A percentile compares a stretch with the other conserved stretches of the same genome.
Evolutionary conservation across 1,140 invertebrate genomes (phyloP).

Genomic region (Argopecten irradians): DNA sequence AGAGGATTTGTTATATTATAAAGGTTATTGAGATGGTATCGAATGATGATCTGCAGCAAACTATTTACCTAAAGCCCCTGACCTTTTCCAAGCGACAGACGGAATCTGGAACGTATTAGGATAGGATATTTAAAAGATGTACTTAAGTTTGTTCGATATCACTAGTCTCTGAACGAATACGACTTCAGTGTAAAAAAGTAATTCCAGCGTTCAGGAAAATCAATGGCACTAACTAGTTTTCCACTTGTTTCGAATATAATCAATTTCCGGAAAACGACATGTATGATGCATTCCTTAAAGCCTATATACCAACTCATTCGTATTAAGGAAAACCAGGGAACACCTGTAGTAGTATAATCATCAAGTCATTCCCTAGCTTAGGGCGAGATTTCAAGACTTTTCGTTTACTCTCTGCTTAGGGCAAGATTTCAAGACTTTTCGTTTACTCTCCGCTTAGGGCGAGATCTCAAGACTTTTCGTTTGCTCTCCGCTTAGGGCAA

Average conservation of each 20-base stretch:
- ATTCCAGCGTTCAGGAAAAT: not conserved
- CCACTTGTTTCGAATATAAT: not conserved
- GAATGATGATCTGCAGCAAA: not conserved
- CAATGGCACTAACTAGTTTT: not conserved
- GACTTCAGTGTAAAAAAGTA: not conserved
- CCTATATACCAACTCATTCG: not conserved
- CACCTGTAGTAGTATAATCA: too few relatives aligned
- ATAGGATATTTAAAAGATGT: not conserved
- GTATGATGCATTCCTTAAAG: not conserved
- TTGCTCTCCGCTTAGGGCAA: too few relatives aligned
- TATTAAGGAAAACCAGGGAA: not conserved
- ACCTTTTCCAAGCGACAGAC: not conserved
- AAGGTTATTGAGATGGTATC: not conserved
- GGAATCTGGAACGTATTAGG: not conserved
- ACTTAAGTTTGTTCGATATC: not conserved
- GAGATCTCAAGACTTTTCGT: too few relatives aligned
- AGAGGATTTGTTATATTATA: not conserved
- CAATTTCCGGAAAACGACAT: not conserved
- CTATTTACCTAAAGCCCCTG: not conserved
- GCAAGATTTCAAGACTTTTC: too few relatives aligned
- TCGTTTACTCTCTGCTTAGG: too few relatives aligned
- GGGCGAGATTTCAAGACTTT: too few relatives aligned
- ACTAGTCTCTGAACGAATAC: not conserved
- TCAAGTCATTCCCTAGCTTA: too few relatives aligned
- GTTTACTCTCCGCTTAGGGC: too few relatives aligned